Conservation (phyloP, 2,113 vertebrate species). For the Lampris megalopsis region DNA sequence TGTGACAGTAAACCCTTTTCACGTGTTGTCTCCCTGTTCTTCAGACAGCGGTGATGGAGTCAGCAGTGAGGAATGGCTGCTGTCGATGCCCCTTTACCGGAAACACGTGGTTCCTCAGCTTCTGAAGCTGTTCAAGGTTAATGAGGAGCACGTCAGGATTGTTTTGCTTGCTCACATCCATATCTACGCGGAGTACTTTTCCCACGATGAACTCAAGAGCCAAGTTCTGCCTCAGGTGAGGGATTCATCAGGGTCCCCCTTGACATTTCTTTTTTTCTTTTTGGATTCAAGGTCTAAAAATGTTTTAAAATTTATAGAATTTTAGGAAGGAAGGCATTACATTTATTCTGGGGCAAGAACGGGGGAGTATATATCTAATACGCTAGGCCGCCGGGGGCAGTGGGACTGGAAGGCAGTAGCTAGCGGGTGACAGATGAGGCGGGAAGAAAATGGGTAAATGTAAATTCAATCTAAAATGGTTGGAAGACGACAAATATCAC, state of each 20-base stretch:
- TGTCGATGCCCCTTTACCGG: slow-evolving; percentile 89
- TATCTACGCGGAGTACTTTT: slow-evolving; percentile 90
- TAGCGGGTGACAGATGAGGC: no score
- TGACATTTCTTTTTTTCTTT: no score
- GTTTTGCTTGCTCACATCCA: slow-evolving; percentile 92
- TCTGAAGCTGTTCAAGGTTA: slow-evolving; percentile 91
- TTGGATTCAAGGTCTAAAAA: no score
- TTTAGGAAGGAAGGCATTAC: no score
- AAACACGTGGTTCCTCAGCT: slow-evolving; percentile 91
- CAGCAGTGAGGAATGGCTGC: slow-evolving; percentile 85
- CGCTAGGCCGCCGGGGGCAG: no score
- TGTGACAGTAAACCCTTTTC: neutral
- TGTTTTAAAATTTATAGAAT: no score
- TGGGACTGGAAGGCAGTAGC: no score
- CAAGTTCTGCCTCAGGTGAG: slow-evolving; percentile 94
- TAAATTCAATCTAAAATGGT: no score
- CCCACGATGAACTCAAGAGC: slow-evolving; percentile 90
- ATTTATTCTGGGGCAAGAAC: no score
- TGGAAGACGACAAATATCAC: no score
- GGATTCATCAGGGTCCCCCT: neutral
- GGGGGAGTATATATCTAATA: no score
- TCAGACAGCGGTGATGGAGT: slow-evolving; percentile 79
- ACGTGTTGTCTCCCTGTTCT: neutral
- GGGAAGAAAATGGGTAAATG: no score
- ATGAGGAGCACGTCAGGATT: slow-evolving; percentile 92